Evolutionary conservation across 2,888 invertebrate genomes (phyloP), one percentile per base, ranked within the genome.

Genomic region (Erebia palarica): DNA sequence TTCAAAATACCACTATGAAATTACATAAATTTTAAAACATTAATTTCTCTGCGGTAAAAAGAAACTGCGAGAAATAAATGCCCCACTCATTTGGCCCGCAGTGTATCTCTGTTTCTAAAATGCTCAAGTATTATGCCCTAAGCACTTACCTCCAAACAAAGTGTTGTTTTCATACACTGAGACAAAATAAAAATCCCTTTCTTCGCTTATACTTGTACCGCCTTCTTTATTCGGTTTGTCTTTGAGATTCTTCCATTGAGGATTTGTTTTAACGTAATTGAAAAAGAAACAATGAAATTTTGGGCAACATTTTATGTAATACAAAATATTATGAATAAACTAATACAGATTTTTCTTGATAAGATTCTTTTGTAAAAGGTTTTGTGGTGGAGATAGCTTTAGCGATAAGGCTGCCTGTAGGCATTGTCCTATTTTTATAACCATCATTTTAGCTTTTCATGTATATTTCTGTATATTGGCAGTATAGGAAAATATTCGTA

Each of bases 131-230:
- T 75, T 74, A 77, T 70, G 75, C 75, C 73, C 75, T 69, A 68
- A 73, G 75, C 75, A 73, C 75, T 75, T 75, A 75, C 73, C 76
- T 73, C 66, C 72, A 70, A 76, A 76, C 75, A 76, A 75, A 77
- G 75, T 76, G 75, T 71, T 71, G 76, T 78, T 78, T 76, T 75
- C 75, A 76, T 78, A 75, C 72, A 70, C 68, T 65, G 69, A 73
- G 73, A 75, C 73, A 76, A 76, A 72, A 74, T 70, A 72, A 65
- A 74, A 69, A 72, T 69, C 70, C 49, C 60, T 72, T 16, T 47
- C 66, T 66, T 61, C 63, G 68, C 73, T 58, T 73, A 73, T 71
- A 69, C 66, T 51, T 51, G 53, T 68, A 70, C 60, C 72, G 58
- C 63, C 49, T 47, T 69, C 47, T 66, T 53, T 72, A 69, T 73